phyloP scores from a whole-genome alignment of 1,140 invertebrate genomes.

The Bombus cullumanus region DNA sequence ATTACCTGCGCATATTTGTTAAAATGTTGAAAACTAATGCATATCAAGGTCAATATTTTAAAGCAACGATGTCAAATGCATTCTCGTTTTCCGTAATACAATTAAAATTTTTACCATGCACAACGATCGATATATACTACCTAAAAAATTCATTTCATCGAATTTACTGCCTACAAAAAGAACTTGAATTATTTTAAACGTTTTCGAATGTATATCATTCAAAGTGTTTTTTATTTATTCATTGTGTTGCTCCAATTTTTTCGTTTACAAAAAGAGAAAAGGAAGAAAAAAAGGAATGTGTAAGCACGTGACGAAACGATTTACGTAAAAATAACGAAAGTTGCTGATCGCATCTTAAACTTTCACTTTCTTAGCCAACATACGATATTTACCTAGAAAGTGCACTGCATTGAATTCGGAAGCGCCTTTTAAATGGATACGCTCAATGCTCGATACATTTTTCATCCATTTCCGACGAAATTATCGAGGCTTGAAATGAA shows the following conservation, averaged over 20 bases:
- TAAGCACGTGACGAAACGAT: background rate
- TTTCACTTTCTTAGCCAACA: slow-evolving; percentile 49
- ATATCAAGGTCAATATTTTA: slow-evolving; percentile 29
- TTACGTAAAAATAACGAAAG: slow-evolving; percentile 45
- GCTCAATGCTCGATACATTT: slow-evolving; percentile 35
- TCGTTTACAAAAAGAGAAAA: background rate
- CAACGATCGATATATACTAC: background rate
- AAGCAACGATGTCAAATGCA: background rate
- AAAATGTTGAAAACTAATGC: background rate
- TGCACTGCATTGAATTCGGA: slow-evolving; percentile 50
- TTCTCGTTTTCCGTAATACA: background rate
- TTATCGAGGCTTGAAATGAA: slow-evolving; percentile 50
- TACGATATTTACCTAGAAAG: slow-evolving; percentile 56
- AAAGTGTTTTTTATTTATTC: background rate
- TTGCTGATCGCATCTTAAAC: slow-evolving; percentile 43
- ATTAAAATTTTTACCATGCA: background rate
- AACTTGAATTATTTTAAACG: background rate
- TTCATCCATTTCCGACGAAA: slow-evolving; percentile 48
- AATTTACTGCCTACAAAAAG: background rate
- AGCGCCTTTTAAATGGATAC: slow-evolving; percentile 45
- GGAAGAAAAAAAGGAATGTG: background rate
- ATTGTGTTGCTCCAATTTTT: background rate
- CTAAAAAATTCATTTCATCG: background rate
- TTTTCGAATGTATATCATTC: background rate
- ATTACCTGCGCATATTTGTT: background rate